Evolutionary conservation across 1,140 invertebrate species (phyloP).

Genomic region (Subanguina moxae): DNA sequence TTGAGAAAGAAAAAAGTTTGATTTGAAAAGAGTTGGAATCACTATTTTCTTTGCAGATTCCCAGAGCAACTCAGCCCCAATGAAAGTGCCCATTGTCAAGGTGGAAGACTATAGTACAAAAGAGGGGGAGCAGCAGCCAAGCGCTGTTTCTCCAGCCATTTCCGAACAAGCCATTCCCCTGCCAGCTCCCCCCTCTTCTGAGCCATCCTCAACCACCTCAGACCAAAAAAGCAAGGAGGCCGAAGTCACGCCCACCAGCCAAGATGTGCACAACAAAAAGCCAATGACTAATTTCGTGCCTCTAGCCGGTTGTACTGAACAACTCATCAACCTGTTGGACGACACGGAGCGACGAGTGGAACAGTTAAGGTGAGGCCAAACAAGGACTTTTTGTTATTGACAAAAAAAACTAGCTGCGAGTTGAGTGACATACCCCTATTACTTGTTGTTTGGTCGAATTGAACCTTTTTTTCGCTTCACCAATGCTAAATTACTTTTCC

Average conservation of each 20-base stretch:
- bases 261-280: neutral
- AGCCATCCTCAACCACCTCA: too few relatives aligned
- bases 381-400: neutral
- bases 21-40: neutral
- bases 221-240: too few relatives aligned
- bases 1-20: neutral
- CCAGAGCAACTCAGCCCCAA: neutral
- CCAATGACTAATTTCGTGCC: slow-evolving; percentile 14
- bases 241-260: too few relatives aligned
- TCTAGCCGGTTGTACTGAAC: slow-evolving; percentile 45
- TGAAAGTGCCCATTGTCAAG: neutral
- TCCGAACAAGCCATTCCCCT: slow-evolving; percentile 62
- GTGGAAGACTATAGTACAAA: slow-evolving; percentile 13
- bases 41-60: neutral
- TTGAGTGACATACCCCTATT: too few relatives aligned
- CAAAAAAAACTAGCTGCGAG: too few relatives aligned
- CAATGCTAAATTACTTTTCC: too few relatives aligned
- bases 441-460: too few relatives aligned
- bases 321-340: slow-evolving; percentile 43
- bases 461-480: too few relatives aligned
- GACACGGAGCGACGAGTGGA: slow-evolving; percentile 45
- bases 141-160: slow-evolving; percentile 50
- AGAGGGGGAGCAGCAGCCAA: neutral
- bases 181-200: neutral
- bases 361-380: slow-evolving; percentile 31